Evolutionary conservation across 2,888 invertebrate species (phyloP), one percentile per base, ranked within the genome.

Genomic region (Aspidapion aeneum): DNA sequence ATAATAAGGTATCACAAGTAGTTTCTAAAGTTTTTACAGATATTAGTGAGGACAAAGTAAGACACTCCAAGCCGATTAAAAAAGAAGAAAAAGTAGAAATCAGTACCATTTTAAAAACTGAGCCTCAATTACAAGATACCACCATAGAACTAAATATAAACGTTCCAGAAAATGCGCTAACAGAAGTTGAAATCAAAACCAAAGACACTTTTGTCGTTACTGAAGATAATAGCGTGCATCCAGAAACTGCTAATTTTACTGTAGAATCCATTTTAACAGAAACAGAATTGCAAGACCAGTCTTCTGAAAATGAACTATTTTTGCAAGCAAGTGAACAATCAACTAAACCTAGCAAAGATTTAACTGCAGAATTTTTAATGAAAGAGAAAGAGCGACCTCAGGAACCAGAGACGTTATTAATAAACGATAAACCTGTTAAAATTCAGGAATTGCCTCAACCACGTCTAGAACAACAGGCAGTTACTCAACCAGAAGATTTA

Each of bases 241-340:
- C 69, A 16, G 64, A 66, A 60, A 64, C 61, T 18, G 62, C 70
- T 52, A 67, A 70, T 1, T 74, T 74, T 63, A 73, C 69, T 52
- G 70, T 75, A 5, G 75, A 75, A 63, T 71, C 75, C 3, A 70
- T 74, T 52, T 63, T 74, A 50, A 75, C 75, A 9, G 74, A 75
- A 68, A 70, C 74, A 7, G 69, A 72, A 59, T 48, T 71, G 7
- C 73, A 71, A 61, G 67, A 68, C 16, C 54, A 58, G 55, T 51
- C 20, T 3, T 58, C 67, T 55, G 67, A 62, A 60, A 49, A 56
- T 17, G 64, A 21, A 35, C 51, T 54, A n/a, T 18, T 54, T 1
- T 22, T 54, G 0, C 35, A 21, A 3, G n/a, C 48, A n/a, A 17
- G 18, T 21, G 20, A 7, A 19, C 16, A 18, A 21, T 21, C 18